Base-by-base conservation (phyloP, 2,113 vertebrate species). In the Clarias gariepinus region DNA sequence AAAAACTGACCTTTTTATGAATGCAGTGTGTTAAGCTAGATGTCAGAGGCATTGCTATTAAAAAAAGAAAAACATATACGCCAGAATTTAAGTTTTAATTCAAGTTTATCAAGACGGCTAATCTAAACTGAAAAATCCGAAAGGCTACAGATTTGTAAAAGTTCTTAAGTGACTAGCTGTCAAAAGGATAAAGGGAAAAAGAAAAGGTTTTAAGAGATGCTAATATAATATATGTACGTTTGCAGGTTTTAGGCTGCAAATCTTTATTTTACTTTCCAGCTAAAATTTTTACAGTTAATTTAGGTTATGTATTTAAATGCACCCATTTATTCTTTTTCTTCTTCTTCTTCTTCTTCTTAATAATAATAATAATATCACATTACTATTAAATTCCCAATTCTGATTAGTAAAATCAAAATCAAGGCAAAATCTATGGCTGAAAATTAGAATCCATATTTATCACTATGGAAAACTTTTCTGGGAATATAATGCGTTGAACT, bases 41-140 rank as follows among this genome's bases (percentile, higher is more conserved):
- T 53, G 15, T 55, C 57, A 13, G n/a, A 69, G 81, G 53, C 11
- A 6, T 23, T 57, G 57, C n/a, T 55, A 66, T 83, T 83, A 64
- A 82, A 74, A 74, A 66, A 61, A 64, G 55, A 74, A 66, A 61
- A 64, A 64, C 63, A 86, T 52, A 77, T 61, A 57, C 30, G 30
- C 57, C 11, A 11, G 13, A 28, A 10, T 25, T 77, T 47, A 28
- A 55, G 33, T 61, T 25, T 81, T 10, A 23, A 13, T 28, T 16
- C 30, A 11, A 13, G 16, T 33, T 30, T 61, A 7, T 80, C 25
- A 23, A 57, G 15, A 55, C n/a, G 2, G 13, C 13, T 19, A 57
- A 47, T 53, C 10, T 36, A 30, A 21, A 13, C 28, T 25, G 21
- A 33, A 60, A 61, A 41, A 41, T 60, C 55, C 0, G 57, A 79